Percentiles rank a stretch among this genome's conserved stretches.
phyloP scores from a whole-genome alignment of 2,888 invertebrate genomes.

The Erannis defoliaria region DNA sequence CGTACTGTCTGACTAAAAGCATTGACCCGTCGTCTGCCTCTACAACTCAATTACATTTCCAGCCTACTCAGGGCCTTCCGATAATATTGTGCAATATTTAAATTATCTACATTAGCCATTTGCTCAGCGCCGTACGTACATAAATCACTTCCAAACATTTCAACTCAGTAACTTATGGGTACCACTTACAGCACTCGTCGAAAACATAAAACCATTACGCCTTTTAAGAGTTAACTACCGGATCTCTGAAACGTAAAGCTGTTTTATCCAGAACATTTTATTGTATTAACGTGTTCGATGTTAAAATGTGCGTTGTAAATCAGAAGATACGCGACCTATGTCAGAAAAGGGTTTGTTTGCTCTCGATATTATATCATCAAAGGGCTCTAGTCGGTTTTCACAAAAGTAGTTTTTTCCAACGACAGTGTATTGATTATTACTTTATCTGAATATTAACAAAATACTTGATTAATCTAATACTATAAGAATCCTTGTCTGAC shows the following conservation, averaged over 20 bases:
- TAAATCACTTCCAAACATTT: slow-evolving; percentile 42
- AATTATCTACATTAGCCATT: slow-evolving; percentile 38
- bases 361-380: slow-evolving; percentile 66
- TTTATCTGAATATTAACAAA: slow-evolving; percentile 56
- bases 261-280: slow-evolving; percentile 50
- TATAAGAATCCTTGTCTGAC: too few species aligned
- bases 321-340: slow-evolving; percentile 46
- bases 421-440: slow-evolving; percentile 63
- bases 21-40: slow-evolving; percentile 54
- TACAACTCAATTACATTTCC: slow-evolving; percentile 49
- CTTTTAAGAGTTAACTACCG: slow-evolving; percentile 58
- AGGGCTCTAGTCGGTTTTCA: slow-evolving; percentile 58
- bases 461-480: not conserved
- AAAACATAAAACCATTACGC: slow-evolving; percentile 54
- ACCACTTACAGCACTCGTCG: slow-evolving; percentile 47
- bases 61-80: slow-evolving; percentile 20
- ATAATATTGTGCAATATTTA: slow-evolving; percentile 34
- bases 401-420: slow-evolving; percentile 55
- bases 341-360: slow-evolving; percentile 48
- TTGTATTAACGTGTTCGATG: slow-evolving; percentile 55
- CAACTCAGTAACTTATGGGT: slow-evolving; percentile 42
- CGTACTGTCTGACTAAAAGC: slow-evolving; percentile 57
- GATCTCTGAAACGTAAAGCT: slow-evolving; percentile 58
- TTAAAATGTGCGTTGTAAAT: slow-evolving; percentile 57
- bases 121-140: slow-evolving; percentile 36